Conservation (phyloP, 2,888 invertebrate genomes). For the Drosophila yooni region DNA sequence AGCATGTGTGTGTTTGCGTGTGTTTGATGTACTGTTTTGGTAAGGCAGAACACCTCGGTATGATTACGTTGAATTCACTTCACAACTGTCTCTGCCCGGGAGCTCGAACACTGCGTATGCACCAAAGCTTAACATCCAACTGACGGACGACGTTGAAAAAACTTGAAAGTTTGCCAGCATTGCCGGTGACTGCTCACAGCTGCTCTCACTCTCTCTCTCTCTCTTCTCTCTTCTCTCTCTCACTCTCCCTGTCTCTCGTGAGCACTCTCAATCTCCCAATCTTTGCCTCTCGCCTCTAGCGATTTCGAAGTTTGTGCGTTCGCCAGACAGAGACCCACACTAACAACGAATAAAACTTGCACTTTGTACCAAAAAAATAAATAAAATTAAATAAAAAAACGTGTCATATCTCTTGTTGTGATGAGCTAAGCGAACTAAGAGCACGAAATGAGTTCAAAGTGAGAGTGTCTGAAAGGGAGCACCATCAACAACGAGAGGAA, state of each 20-base stretch:
- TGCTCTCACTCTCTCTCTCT: constrained; percentile 15
- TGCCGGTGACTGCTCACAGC: constrained; percentile 26
- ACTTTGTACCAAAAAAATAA: constrained; percentile 66
- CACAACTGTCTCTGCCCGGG: constrained; percentile 38
- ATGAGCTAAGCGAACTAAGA: constrained; percentile 34
- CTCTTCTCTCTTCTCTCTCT: constrained; percentile 15
- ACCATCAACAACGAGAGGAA: neutral
- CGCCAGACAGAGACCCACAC: constrained; percentile 24
- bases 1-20: constrained; percentile 15
- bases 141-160: constrained; percentile 61
- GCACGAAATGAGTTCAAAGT: constrained; percentile 9
- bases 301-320: constrained; percentile 48
- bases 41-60: constrained; percentile 65
- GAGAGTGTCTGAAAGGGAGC: constrained; percentile 14
- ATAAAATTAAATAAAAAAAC: constrained; percentile 11
- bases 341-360: constrained; percentile 40
- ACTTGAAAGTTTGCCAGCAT: constrained; percentile 68
- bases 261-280: constrained; percentile 15
- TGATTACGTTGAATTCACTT: constrained; percentile 63
- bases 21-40: constrained; percentile 43
- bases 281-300: constrained; percentile 39
- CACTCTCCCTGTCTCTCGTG: constrained; percentile 17
- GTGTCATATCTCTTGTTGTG: constrained; percentile 39
- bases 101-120: constrained; percentile 67
- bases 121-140: constrained; percentile 82